These are phyloP conservation scores for Geococcyx californianus DNA, from an alignment of 2,113 vertebrate genomes.

Conservation along the genomic window DNA sequence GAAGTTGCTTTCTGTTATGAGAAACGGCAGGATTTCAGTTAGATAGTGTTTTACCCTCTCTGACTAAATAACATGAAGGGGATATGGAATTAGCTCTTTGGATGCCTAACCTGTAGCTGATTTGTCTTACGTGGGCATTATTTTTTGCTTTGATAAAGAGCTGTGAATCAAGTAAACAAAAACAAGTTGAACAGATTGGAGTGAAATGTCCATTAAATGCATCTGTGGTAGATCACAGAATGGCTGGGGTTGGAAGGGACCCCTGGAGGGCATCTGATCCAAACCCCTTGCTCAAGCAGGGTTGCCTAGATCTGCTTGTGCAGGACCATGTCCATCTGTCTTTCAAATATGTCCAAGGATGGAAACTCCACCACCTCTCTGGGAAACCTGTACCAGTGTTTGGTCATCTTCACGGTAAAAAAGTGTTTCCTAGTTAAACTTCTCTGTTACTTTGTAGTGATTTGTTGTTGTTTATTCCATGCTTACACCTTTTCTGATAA, in stretches of 20 bases:
- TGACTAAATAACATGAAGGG: background rate
- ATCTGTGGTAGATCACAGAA: background rate
- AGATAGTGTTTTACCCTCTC: background rate
- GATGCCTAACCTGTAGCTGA: background rate
- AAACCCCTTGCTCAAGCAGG: accelerated
- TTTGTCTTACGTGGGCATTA: background rate
- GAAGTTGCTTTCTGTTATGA: background rate
- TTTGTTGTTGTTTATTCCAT: background rate
- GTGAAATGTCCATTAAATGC: background rate
- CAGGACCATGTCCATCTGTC: too few relatives aligned
- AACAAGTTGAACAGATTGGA: background rate
- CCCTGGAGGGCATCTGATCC: background rate
- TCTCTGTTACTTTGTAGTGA: background rate
- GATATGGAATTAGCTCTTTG: background rate
- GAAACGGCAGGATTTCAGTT: background rate
- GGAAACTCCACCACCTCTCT: too few relatives aligned
- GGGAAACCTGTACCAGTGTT: too few relatives aligned
- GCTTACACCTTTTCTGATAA: background rate
- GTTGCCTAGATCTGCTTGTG: background rate
- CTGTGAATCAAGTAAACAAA: background rate
- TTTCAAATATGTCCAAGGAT: too few relatives aligned
- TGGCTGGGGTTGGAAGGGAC: background rate
- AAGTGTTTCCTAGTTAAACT: background rate
- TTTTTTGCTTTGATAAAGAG: background rate
- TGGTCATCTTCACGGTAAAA: too few relatives aligned